Evolutionary conservation across 2,797 vertebrate genomes (phyloP), one percentile per base, ranked within the genome.

Genomic region (Chaetophractus vellerosus): DNA sequence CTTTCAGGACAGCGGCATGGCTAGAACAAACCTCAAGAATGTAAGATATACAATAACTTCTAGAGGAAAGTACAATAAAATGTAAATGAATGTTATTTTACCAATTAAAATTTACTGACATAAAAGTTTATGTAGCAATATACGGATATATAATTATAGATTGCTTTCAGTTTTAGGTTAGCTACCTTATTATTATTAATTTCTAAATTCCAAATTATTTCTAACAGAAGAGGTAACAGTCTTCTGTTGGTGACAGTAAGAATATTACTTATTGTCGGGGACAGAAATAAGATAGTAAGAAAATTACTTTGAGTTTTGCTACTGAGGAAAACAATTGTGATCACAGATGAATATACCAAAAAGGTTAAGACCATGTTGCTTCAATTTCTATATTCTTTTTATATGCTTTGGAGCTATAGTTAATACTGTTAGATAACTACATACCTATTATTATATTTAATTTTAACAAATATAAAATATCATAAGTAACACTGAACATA

Each of bases 91-190:
- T 38, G 1, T 79, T 85, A 28, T 69, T 26, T 72, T 72, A 41
- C 2, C 45, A 76, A 64, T 78, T 95, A 90, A 94, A 78, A 41
- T 75, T 3, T 15, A 74, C 55, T 79, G 36, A 23, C 59, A 78
- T 41, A 55, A 50, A 63, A 18, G 28, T 57, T 33, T 9, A 33
- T 19, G 36, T 59, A 81, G 76, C 50, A 81, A 33, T 79, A 88
- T 71, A 91, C 10, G 57, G 1, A 61, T 85, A 64, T 69, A 1
- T 83, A 80, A 59, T 80, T 82, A n/a, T 55, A 66, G 3, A 75
- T 41, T 48, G 2, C 7, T 79, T 61, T 78, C 52, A 33, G 18
- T 86, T 80, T 96, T 38, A 96, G 23, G 55, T 82, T 71, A 81
- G 1, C 11, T 36, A 84, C 80, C 16, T 55, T 55, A 55, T 55